These are phyloP conservation scores for Champsocephalus esox DNA, from an alignment of 2,797 vertebrate genomes.

Conservation along the genomic window DNA sequence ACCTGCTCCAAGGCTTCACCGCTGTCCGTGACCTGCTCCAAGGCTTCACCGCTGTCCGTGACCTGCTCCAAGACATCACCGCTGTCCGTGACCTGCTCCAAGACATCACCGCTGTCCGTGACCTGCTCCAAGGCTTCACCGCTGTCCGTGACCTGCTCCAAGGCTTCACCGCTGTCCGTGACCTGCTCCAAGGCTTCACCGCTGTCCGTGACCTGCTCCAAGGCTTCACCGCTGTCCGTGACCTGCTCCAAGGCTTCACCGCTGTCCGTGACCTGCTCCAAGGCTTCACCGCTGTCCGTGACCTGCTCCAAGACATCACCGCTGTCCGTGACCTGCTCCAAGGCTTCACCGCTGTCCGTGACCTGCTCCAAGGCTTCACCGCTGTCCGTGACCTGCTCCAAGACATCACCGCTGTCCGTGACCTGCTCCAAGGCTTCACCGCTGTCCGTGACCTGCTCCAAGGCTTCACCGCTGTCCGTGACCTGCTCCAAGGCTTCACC, in stretches of 20 bases:
- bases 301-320: slow-evolving; percentile 12
- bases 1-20: slow-evolving; percentile 16
- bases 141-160: slow-evolving; percentile 47
- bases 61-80: slow-evolving; percentile 4
- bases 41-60: slow-evolving; percentile 39
- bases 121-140: slow-evolving; percentile 1
- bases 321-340: slow-evolving; percentile 34
- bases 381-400: slow-evolving; percentile 34
- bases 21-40: slow-evolving; percentile 34
- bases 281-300: slow-evolving; percentile 31
- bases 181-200: slow-evolving; percentile 1
- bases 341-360: slow-evolving; percentile 31
- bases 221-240: slow-evolving; percentile 31
- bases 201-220: slow-evolving; percentile 34
- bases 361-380: slow-evolving; percentile 1
- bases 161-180: slow-evolving; percentile 53
- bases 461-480: slow-evolving; percentile 39
- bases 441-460: slow-evolving; percentile 34
- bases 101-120: slow-evolving; percentile 38
- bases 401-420: slow-evolving; percentile 35
- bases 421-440: slow-evolving; percentile 1
- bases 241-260: slow-evolving; percentile 1
- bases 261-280: slow-evolving; percentile 34
- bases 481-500: slow-evolving; percentile 16
- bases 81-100: slow-evolving; percentile 34